Conservation (phyloP, 1,140 invertebrate species). For the Euschistus heros region DNA sequence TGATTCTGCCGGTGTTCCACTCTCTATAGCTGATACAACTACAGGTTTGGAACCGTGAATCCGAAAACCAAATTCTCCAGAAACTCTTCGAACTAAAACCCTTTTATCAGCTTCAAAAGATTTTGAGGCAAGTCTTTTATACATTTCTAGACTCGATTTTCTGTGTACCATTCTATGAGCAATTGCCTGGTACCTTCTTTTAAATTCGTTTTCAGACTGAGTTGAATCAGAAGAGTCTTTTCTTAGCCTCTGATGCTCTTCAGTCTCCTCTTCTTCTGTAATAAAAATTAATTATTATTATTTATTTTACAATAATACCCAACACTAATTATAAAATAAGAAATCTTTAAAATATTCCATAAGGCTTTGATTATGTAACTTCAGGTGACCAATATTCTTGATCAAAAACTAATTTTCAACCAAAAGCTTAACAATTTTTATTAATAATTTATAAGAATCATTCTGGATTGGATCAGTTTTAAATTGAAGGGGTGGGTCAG, state of each 20-base stretch:
- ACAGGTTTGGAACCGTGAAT: constrained; percentile 92
- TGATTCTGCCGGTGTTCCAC: constrained; percentile 77
- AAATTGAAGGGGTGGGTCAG: too few relatives aligned
- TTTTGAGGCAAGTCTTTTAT: constrained; percentile 68
- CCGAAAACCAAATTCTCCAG: constrained; percentile 88
- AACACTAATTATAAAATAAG: too few relatives aligned
- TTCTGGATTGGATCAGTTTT: too few relatives aligned
- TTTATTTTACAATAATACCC: not conserved
- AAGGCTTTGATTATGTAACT: too few relatives aligned
- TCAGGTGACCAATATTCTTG: too few relatives aligned
- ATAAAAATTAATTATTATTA: not conserved
- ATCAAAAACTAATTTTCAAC: too few relatives aligned
- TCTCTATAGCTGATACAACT: constrained; percentile 88
- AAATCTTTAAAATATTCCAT: too few relatives aligned
- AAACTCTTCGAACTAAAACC: constrained; percentile 65
- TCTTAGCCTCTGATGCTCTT: constrained; percentile 36
- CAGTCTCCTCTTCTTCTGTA: constrained; percentile 29
- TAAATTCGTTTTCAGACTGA: constrained; percentile 75
- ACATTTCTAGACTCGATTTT: constrained; percentile 85
- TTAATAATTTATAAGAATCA: too few relatives aligned
- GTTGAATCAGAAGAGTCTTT: constrained; percentile 60
- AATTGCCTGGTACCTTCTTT: constrained; percentile 71
- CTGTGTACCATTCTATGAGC: constrained; percentile 82
- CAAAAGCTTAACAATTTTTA: too few relatives aligned
- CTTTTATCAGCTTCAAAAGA: constrained; percentile 79